Evolutionary conservation across 2,888 invertebrate species (phyloP), one percentile per base, ranked within the genome.

Genomic region (Catocala fraxini): DNA sequence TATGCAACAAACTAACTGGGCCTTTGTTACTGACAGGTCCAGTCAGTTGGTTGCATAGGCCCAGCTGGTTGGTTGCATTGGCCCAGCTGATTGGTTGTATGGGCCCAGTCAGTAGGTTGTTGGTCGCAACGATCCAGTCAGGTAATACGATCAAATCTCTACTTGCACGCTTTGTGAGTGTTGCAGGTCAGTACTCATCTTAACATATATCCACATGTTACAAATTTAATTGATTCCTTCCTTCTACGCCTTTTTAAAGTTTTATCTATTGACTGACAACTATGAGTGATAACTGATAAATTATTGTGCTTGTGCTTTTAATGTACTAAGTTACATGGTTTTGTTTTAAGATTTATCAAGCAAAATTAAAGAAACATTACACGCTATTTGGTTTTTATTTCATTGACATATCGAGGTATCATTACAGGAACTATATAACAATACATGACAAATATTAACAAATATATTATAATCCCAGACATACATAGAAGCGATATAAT

Each of bases 231-330:
- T 80, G 84, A 87, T 87, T 89, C 87, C 89, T 91, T 90, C 90
- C 89, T 89, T 88, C 84, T 86, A 85, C 83, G 89, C 89, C 89
- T 92, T 89, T 39, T 9, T 85, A 73, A 83, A 73, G 65, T 86
- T 86, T 87, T 85, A 84, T 90, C 89, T 92, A 90, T 89, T 87
- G 93, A 94, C 93, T 94, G 93, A 93, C 80, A 81, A 87, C 82
- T 88, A 83, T 84, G 87, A 92, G 91, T 92, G 92, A 94, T 92
- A 91, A 92, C 91, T 92, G 92, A 94, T 92, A 91, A 77, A 88
- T 83, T 77, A 89, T 87, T 88, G 88, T 90, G 94, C 94, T 94
- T 94, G 91, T 92, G 94, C 94, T 94, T 94, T 90, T 87, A 91
- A 88, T 93, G 91, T 94, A 90, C 85, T 90, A 90, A 91, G 89